Conservation (phyloP, 1,140 invertebrate species). For the Drosophila santomea region DNA sequence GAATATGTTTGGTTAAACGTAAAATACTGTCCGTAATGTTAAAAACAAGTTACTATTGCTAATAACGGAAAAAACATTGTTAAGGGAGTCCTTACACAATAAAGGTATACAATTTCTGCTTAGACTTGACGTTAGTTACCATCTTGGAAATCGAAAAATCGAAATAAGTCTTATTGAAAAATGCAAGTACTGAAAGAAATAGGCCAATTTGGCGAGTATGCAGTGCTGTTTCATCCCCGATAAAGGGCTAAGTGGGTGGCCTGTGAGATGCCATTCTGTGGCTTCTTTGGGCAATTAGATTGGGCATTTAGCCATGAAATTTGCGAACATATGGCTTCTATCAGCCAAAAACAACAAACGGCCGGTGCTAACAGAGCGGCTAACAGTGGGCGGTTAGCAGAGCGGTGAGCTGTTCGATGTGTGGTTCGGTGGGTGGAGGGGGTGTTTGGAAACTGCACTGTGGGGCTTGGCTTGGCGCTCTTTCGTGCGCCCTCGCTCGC, state of each 20-base stretch:
- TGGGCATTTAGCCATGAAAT: constrained; percentile 61
- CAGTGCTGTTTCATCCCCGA: background rate
- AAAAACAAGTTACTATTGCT: no score
- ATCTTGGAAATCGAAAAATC: no score
- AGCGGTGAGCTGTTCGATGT: constrained; percentile 24
- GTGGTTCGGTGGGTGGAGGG: background rate
- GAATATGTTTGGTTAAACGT: no score
- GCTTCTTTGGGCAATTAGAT: constrained; percentile 60
- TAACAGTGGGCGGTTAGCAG: constrained; percentile 33
- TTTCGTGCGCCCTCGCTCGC: constrained; percentile 15
- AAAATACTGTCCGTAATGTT: no score
- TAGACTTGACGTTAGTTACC: no score
- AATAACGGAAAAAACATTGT: no score
- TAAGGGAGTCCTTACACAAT: no score
- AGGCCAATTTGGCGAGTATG: background rate
- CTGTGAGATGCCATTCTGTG: constrained; percentile 29
- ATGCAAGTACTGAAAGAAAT: no score
- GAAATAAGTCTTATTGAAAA: no score
- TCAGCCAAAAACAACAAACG: constrained; percentile 1
- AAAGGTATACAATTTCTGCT: no score
- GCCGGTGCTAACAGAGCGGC: constrained; percentile 16
- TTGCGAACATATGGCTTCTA: constrained; percentile 58
- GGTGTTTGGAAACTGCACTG: constrained; percentile 33
- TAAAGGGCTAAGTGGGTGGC: background rate
- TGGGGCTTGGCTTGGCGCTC: constrained; percentile 51